Conservation (phyloP, 2,888 invertebrate genomes). For the Teleiodes luculella region DNA sequence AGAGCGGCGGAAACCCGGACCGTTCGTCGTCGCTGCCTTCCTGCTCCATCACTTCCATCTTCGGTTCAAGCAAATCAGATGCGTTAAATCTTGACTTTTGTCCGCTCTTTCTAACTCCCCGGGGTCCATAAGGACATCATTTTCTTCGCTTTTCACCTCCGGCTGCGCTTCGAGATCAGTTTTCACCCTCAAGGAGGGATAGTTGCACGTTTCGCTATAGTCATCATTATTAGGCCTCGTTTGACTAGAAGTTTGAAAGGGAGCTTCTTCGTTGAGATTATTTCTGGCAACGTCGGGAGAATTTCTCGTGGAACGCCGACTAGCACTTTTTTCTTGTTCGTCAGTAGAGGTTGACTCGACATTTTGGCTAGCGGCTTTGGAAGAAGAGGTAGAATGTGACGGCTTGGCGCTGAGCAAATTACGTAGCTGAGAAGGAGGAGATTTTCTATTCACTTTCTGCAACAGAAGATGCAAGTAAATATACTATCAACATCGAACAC, state of each 20-base stretch:
- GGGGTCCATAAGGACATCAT: slow-evolving; percentile 68
- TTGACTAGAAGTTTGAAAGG: slow-evolving; percentile 78
- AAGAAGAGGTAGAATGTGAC: slow-evolving; percentile 73
- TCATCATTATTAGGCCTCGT: slow-evolving; percentile 78
- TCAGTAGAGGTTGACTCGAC: slow-evolving; percentile 69
- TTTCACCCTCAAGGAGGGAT: slow-evolving; percentile 73
- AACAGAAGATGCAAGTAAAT: slow-evolving; percentile 30
- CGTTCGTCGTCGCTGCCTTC: slow-evolving; percentile 83
- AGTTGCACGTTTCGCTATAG: slow-evolving; percentile 72
- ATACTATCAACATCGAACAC: background rate
- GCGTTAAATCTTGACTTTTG: slow-evolving; percentile 69
- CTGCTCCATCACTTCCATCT: slow-evolving; percentile 85
- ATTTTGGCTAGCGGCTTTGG: slow-evolving; percentile 79
- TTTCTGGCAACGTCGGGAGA: slow-evolving; percentile 78
- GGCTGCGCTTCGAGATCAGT: slow-evolving; percentile 75
- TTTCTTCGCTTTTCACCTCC: slow-evolving; percentile 73
- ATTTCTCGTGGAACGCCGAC: slow-evolving; percentile 71
- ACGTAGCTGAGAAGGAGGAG: slow-evolving; percentile 76
- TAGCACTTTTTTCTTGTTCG: slow-evolving; percentile 66
- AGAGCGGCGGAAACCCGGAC: slow-evolving; percentile 62
- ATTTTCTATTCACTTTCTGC: slow-evolving; percentile 74
- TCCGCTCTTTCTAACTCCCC: slow-evolving; percentile 64
- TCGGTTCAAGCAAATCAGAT: slow-evolving; percentile 79
- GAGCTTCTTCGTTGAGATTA: slow-evolving; percentile 77
- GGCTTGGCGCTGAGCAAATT: slow-evolving; percentile 78